Evolutionary conservation across 37 sponge, comb jelly and placozoan genomes (phyloP), one percentile per base, ranked within the genome.

Genomic region (Petrosia ficiformis): DNA sequence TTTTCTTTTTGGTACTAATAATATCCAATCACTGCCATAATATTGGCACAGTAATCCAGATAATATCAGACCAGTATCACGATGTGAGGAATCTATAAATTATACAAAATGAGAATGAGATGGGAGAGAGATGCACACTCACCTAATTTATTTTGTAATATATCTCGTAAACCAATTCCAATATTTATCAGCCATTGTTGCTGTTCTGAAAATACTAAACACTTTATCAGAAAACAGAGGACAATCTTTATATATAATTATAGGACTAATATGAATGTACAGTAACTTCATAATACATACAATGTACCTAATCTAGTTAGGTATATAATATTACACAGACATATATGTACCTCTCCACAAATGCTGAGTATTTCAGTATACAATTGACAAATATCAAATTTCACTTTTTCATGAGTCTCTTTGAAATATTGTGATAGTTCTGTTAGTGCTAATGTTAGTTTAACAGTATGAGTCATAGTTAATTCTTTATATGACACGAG

Each of bases 81-180:
- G 22, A n/a, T 61, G 63, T 6, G n/a, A 5, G n/a, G 26, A 24
- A 61, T 61, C 63, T 61, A 61, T 26, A 61, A 48, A 48, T 48
- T 48, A 61, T 61, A n/a, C 6, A 26, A 26, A 61, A 11, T 61
- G 11, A 61, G 11, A 11, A 61, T 61, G 26, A 26, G 26, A n/a
- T 26, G 26, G 5, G 6, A 8, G 16, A 48, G 54, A 48, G 10
- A 19, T 16, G 14, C 54, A 38, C 37, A 36, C 69, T 59, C 25
- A 79, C 78, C 72, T 40, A 81, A 29, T 58, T 72, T 80, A 59
- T 82, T 90, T n/a, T 44, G 67, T 31, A 90, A 69, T 22, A 90
- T 77, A 56, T 84, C 90, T 22, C 44, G 43, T 24, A 90, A 67
- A 19, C 82, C 90, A 67, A 28, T 29, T 28, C 80, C 78, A 59